Conservation (phyloP, 2,113 vertebrate genomes). For the Megalops atlanticus region DNA sequence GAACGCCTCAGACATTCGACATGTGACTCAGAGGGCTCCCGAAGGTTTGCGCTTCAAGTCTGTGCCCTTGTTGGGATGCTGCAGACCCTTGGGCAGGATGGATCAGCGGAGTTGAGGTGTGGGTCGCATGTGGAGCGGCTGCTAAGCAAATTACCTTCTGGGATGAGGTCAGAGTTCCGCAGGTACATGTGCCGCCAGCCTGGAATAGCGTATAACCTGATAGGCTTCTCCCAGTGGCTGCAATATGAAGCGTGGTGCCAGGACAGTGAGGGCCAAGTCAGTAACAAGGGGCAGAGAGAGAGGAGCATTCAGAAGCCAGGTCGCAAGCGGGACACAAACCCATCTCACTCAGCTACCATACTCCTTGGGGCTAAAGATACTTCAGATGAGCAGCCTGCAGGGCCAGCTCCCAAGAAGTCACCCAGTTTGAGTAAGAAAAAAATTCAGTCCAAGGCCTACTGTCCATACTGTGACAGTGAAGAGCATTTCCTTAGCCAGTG, state of each 20-base stretch:
- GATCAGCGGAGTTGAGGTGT: slow-evolving; percentile 2
- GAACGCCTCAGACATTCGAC: too few species aligned
- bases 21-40: slow-evolving; percentile 8
- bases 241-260: slow-evolving; percentile 12
- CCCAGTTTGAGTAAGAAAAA: too few species aligned
- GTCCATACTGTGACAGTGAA: too few species aligned
- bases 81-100: slow-evolving; percentile 9
- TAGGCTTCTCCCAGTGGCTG: slow-evolving; percentile 18
- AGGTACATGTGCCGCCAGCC: not conserved
- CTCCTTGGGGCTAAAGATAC: too few species aligned
- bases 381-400: not conserved
- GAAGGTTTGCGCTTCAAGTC: slow-evolving; percentile 23
- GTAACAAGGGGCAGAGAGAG: too few species aligned
- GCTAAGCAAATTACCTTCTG: slow-evolving; percentile 19
- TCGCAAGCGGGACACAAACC: too few species aligned
- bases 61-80: slow-evolving; percentile 27
- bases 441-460: too few species aligned
- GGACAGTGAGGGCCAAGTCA: not conserved
- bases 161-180: slow-evolving; percentile 11
- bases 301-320: too few species aligned
- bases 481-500: too few species aligned
- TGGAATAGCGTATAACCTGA: not conserved
- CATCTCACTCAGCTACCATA: too few species aligned
- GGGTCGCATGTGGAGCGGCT: slow-evolving; percentile 31
- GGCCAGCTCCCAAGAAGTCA: too few species aligned